Base-by-base conservation (phyloP, 2,797 vertebrate genomes). In the Chelonia mydas region DNA sequence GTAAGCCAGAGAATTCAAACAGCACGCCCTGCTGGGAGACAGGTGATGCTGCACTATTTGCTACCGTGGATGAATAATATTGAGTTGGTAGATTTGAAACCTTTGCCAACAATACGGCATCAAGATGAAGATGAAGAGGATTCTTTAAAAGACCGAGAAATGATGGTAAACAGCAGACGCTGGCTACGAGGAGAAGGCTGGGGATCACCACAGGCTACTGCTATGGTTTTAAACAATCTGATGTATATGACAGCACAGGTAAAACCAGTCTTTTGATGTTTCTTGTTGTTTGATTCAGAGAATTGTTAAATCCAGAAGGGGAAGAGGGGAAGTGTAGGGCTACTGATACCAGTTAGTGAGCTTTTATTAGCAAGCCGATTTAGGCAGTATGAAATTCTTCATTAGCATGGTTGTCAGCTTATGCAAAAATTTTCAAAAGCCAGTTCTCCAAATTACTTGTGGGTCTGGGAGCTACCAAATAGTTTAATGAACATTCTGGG, bases 161-260 rank as follows among this genome's bases (percentile, higher is more conserved):
- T 99, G 55, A 99, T 99, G 99, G 98, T 99, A 90, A 99, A 99
- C 86, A 99, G 99, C 95, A 98, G 99, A 12, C 99, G 99, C 83
- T 99, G 99, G 99, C 98, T 99, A 2, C 98, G 98, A 86, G 99
- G 99, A 94, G 99, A 99, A 95, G 99, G 99, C 94, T 99, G 99
- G 99, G 99, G 99, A 7, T 99, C 99, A 11, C 99, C 99, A 1
- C 99, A 99, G 72, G 99, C 99, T 88, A 99, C 99, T 41, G 98
- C 99, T 84, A 99, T 99, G 99, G 99, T 99, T 98, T 98, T 99
- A 94, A 99, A 99, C 98, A 99, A 99, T 95, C 99, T 99, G 74
- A 99, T 99, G 99, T 99, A 99, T 97, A 99, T 99, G 99, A 99
- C 99, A 1, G 99, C 99, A 27, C 99, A 99, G 99, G 99, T 99